Conservation (phyloP, 1,140 invertebrate genomes). For the Drosophila serrata region DNA sequence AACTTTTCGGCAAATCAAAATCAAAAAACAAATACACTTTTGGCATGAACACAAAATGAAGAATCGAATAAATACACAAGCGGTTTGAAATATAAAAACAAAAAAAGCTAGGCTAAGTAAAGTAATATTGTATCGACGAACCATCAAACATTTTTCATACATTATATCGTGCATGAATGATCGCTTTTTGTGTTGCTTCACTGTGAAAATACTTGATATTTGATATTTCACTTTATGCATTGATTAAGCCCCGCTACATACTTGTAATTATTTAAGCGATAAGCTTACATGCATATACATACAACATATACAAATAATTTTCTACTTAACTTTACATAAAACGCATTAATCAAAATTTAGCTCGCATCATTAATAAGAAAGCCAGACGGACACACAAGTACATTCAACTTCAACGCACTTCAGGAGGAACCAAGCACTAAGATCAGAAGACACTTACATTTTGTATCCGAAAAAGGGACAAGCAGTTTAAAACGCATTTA, state of each 20-base stretch:
- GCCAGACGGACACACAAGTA: conserved; percentile 12
- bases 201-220: conserved; percentile 1
- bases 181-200: conserved; percentile 75
- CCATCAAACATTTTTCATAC: conserved; percentile 57
- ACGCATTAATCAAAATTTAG: conserved; percentile 80
- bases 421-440: conserved; percentile 49
- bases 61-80: conserved; percentile 38
- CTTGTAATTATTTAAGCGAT: conserved; percentile 67
- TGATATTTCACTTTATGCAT: conserved; percentile 20
- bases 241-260: conserved; percentile 25
- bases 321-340: conserved; percentile 79
- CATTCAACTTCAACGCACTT: conserved; percentile 80
- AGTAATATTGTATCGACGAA: conserved; percentile 31
- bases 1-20: conserved; percentile 81
- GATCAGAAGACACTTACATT: conserved; percentile 42
- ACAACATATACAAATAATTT: conserved; percentile 67
- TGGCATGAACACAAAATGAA: conserved; percentile 51
- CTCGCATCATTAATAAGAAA: conserved; percentile 31
- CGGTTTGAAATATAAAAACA: conserved; percentile 42
- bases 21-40: conserved; percentile 63
- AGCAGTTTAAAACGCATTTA: conserved; percentile 78
- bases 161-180: conserved; percentile 49
- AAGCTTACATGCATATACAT: conserved; percentile 60
- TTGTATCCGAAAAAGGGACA: conserved; percentile 33
- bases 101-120: conserved; percentile 58